These are phyloP conservation scores for Manis crassicaudata DNA, from an alignment of 2,797 vertebrate genomes.

Conservation along the genomic window DNA sequence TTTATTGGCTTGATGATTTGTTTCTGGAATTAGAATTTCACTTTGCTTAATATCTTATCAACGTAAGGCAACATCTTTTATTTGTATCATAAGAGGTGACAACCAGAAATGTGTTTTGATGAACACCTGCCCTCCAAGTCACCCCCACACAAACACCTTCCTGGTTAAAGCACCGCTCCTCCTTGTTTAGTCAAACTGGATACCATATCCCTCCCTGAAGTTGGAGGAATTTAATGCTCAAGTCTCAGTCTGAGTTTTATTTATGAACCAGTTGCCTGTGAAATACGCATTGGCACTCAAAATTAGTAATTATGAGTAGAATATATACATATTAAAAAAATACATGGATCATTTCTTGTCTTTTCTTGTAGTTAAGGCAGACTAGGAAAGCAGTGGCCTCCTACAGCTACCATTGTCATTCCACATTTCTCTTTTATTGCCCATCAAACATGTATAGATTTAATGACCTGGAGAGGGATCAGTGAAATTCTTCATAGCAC, in stretches of 20 bases:
- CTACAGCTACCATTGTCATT: constrained; percentile 56
- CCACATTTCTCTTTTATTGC: constrained; percentile 72
- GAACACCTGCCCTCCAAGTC: constrained; percentile 50
- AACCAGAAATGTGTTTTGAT: constrained; percentile 43
- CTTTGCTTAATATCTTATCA: constrained; percentile 9
- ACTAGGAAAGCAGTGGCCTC: background rate
- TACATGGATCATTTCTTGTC: constrained; percentile 61
- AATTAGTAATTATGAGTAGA: constrained; percentile 71
- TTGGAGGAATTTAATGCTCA: constrained; percentile 33
- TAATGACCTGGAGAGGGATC: constrained; percentile 79
- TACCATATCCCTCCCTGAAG: background rate
- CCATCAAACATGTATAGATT: constrained; percentile 76
- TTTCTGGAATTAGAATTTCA: constrained; percentile 52
- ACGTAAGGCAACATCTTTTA: background rate
- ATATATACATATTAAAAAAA: constrained; percentile 63
- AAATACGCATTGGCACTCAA: constrained; percentile 62
- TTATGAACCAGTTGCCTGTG: constrained; percentile 65
- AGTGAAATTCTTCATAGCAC: constrained; percentile 74
- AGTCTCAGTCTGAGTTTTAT: constrained; percentile 60
- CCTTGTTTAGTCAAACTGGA: constrained; percentile 45
- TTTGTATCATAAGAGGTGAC: constrained; percentile 31
- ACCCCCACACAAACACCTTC: background rate
- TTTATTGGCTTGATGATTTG: constrained; percentile 56
- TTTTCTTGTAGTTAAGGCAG: constrained; percentile 56
- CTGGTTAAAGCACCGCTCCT: background rate